Evolutionary conservation across 2,888 invertebrate genomes (phyloP).

Genomic region (Aphidius colemani): DNA sequence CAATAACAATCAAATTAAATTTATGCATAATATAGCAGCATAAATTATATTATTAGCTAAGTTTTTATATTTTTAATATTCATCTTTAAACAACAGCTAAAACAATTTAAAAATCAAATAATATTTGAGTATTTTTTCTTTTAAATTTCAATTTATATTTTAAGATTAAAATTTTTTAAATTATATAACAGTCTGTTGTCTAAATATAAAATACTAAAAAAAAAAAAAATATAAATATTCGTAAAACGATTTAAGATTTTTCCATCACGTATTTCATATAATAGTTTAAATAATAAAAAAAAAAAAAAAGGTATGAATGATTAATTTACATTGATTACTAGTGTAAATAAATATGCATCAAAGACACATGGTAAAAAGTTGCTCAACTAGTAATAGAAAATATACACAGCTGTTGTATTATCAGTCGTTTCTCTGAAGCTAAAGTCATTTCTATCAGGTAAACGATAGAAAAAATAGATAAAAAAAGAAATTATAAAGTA

Average conservation of each 20-base stretch:
- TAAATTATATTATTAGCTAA: background rate
- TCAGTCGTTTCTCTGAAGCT: conserved; percentile 24
- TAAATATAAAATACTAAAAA: too few species aligned
- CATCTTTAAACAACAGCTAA: background rate
- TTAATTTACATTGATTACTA: background rate
- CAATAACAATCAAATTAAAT: background rate
- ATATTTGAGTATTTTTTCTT: too few species aligned
- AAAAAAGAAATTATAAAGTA: too few species aligned
- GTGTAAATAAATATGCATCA: too few species aligned
- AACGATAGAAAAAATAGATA: too few species aligned
- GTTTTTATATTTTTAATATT: background rate
- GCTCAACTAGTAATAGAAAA: conserved; percentile 7
- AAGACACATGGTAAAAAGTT: background rate
- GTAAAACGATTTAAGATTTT: too few species aligned
- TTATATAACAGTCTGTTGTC: too few species aligned
- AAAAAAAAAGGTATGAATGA: background rate
- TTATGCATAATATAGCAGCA: background rate
- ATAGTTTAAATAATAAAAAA: too few species aligned
- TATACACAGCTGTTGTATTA: background rate
- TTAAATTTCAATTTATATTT: too few species aligned
- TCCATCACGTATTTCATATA: too few species aligned
- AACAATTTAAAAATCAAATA: conserved; percentile 4
- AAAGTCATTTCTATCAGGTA: conserved; percentile 21
- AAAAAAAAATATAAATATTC: too few species aligned
- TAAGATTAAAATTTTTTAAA: too few species aligned